These are phyloP conservation scores for Harpalus rubripes DNA, from an alignment of 2,888 invertebrate genomes.

Conservation along the genomic window DNA sequence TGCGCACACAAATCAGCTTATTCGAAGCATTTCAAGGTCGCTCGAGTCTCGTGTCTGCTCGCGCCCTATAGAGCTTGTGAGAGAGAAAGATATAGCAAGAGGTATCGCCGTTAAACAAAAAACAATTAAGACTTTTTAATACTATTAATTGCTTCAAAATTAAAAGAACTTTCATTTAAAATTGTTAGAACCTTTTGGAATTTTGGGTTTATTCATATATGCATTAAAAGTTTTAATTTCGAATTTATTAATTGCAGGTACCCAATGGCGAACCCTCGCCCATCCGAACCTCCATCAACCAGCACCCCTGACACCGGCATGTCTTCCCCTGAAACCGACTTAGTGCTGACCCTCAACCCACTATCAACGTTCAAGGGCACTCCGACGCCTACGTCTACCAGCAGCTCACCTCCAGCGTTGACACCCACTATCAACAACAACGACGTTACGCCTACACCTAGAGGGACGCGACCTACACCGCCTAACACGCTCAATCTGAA, in stretches of 20 bases:
- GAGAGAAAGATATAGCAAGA: too few relatives aligned
- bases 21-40: too few relatives aligned
- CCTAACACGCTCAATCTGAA: slow-evolving; percentile 90
- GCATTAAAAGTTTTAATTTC: neutral
- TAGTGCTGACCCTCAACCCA: slow-evolving; percentile 89
- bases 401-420: slow-evolving; percentile 65
- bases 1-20: too few relatives aligned
- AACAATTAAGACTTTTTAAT: too few relatives aligned
- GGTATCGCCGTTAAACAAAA: too few relatives aligned
- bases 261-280: slow-evolving; percentile 87
- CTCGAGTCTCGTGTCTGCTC: too few relatives aligned
- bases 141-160: too few relatives aligned
- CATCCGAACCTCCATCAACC: slow-evolving; percentile 72
- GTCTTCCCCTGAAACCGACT: slow-evolving; percentile 81
- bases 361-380: slow-evolving; percentile 85
- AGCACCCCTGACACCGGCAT: slow-evolving; percentile 73
- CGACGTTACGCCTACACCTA: slow-evolving; percentile 72
- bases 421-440: slow-evolving; percentile 70
- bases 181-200: too few relatives aligned
- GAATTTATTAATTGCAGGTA: slow-evolving; percentile 77
- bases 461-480: slow-evolving; percentile 87
- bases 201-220: too few relatives aligned
- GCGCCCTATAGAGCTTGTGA: too few relatives aligned
- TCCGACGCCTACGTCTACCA: slow-evolving; percentile 79
- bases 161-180: too few relatives aligned